Conservation (phyloP, 2,797 vertebrate species). For the Australoheros facetus region DNA sequence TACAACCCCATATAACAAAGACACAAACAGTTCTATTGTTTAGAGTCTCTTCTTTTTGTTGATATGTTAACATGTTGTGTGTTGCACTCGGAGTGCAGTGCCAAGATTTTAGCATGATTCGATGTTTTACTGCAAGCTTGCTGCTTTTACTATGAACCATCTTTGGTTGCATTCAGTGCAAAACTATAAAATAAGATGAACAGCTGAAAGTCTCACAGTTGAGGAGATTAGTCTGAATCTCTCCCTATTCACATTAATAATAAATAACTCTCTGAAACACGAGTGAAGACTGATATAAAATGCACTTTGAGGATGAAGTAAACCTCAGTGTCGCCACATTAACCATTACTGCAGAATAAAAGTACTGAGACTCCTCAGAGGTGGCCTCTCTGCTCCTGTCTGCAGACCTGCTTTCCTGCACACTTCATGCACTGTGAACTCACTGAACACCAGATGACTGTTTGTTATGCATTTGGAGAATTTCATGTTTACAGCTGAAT, state of each 20-base stretch:
- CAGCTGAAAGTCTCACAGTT: background rate
- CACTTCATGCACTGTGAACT: constrained; percentile 26
- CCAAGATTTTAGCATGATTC: background rate
- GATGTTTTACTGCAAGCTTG: background rate
- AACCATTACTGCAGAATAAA: background rate
- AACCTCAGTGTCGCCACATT: background rate
- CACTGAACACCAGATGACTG: constrained; percentile 53
- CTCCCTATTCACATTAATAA: background rate
- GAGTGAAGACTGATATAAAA: too few species aligned
- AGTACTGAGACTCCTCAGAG: constrained; percentile 8
- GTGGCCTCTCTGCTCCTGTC: constrained; percentile 6
- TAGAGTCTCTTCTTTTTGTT: background rate
- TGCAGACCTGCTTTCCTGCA: constrained; percentile 1
- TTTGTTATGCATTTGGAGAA: constrained; percentile 65
- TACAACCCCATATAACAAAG: background rate
- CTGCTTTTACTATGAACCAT: background rate
- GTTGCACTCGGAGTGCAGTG: background rate
- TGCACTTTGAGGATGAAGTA: too few species aligned
- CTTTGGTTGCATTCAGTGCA: background rate
- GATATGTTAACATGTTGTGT: background rate
- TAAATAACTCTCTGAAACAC: too few species aligned
- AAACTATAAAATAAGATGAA: background rate
- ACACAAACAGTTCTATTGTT: background rate
- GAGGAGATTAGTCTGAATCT: background rate
- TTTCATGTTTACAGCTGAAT: constrained; percentile 34